phyloP scores from a whole-genome alignment of 2,113 vertebrate genomes.

The Mola mola region DNA sequence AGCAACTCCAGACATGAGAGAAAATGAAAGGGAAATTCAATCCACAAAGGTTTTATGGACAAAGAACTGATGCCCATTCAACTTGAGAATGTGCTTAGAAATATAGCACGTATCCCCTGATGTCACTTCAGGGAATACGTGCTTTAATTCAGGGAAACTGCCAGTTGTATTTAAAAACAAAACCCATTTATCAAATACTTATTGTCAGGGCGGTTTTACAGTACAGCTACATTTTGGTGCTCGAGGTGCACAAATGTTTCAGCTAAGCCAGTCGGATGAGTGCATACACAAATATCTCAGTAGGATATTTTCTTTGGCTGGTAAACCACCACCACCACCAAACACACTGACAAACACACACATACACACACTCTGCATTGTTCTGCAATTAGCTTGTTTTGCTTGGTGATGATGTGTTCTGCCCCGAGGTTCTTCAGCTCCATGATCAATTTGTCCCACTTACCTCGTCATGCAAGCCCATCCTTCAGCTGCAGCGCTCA shows the following conservation, averaged over 20 bases:
- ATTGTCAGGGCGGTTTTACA: no score
- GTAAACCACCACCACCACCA: conserved; percentile 62
- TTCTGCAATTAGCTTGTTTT: conserved; percentile 78
- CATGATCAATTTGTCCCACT: conserved; percentile 63
- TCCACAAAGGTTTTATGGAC: no score
- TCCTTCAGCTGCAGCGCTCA: conserved; percentile 39
- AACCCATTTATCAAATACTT: no score
- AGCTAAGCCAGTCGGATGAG: conserved; percentile 14
- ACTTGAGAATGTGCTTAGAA: no score
- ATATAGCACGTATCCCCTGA: no score
- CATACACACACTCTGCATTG: conserved; percentile 39
- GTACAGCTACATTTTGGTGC: background rate
- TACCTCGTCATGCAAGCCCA: conserved; percentile 53
- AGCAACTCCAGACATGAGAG: no score
- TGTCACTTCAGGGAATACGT: no score
- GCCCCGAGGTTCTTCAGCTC: conserved; percentile 51
- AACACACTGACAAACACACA: conserved; percentile 42
- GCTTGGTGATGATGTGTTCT: conserved; percentile 66
- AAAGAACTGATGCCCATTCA: no score
- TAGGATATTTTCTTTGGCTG: conserved; percentile 52
- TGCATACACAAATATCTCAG: conserved; percentile 57
- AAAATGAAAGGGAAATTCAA: no score
- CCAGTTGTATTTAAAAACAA: no score
- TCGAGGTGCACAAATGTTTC: conserved; percentile 19
- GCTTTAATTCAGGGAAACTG: no score